Evolutionary conservation across 35 echinoderm and acorn worm species (phyloP).

Genomic region (Lytechinus pictus): DNA sequence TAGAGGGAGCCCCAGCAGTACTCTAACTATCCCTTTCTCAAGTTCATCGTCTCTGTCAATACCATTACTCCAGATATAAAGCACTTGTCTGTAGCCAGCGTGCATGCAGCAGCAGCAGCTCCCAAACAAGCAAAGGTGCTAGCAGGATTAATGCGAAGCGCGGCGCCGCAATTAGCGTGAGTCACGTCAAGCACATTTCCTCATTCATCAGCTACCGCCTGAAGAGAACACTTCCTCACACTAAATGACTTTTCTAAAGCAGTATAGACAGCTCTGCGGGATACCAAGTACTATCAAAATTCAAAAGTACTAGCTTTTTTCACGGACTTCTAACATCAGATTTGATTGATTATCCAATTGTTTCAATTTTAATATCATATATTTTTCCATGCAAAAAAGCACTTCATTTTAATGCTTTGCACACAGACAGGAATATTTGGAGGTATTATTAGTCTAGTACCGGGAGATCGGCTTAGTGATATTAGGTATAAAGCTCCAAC

Average conservation of each 20-base stretch:
- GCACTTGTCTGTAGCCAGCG: not conserved
- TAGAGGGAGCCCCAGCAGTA: not conserved
- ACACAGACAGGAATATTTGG: not conserved
- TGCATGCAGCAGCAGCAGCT: not conserved
- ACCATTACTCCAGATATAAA: conserved; percentile 9
- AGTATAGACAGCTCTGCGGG: not conserved
- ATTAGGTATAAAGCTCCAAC: not conserved
- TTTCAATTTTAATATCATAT: not conserved
- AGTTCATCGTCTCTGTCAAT: conserved; percentile 38
- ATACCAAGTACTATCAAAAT: not conserved
- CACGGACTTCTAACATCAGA: not conserved
- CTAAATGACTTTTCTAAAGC: not conserved
- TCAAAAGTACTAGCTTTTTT: not conserved
- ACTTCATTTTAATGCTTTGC: not conserved
- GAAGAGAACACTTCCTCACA: not conserved
- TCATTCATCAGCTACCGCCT: not conserved
- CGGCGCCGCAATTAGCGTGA: not conserved
- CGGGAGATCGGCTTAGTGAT: not conserved
- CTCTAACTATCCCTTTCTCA: not conserved
- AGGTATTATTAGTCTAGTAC: not conserved
- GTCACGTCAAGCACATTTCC: not conserved
- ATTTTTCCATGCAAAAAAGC: not conserved
- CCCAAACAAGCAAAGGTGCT: not conserved
- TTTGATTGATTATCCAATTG: not conserved
- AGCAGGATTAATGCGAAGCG: not conserved